phyloP scores from a whole-genome alignment of 2,888 invertebrate species.

The Oscheius sp. region DNA sequence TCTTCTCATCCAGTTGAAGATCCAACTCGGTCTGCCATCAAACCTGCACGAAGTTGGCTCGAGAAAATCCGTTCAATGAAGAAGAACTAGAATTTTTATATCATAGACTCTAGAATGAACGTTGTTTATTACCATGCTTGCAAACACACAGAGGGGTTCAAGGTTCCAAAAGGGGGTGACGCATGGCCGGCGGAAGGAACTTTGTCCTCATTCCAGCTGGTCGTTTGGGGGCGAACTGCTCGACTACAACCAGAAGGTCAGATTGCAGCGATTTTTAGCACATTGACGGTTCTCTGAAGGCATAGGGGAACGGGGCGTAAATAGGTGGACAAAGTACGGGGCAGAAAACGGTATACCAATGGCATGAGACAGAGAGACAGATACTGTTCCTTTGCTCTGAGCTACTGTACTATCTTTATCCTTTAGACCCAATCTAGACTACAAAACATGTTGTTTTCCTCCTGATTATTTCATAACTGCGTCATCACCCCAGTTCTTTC shows the following conservation, averaged over 20 bases:
- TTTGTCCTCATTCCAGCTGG: conserved; percentile 6
- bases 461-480: neutral
- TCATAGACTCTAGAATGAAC: neutral
- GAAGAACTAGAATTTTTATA: conserved; percentile 11
- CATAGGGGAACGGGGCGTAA: no score
- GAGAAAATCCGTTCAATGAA: conserved; percentile 39
- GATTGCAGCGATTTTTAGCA: no score
- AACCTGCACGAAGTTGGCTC: conserved; percentile 35
- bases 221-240: neutral
- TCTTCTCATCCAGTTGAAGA: neutral
- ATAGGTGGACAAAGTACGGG: no score
- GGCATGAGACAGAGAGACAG: no score
- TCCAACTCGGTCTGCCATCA: neutral
- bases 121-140: neutral
- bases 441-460: no score
- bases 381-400: no score
- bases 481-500: neutral
- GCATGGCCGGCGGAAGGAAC: neutral
- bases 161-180: neutral
- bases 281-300: neutral
- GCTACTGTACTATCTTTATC: no score
- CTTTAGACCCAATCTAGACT: no score
- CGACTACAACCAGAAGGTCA: neutral
- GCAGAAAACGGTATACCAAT: no score
- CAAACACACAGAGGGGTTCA: neutral